Percentiles rank a stretch among this genome's conserved stretches.
These are phyloP conservation scores for Buceros bicornis DNA, from an alignment of 2,797 vertebrate genomes.

Conservation along the genomic window DNA sequence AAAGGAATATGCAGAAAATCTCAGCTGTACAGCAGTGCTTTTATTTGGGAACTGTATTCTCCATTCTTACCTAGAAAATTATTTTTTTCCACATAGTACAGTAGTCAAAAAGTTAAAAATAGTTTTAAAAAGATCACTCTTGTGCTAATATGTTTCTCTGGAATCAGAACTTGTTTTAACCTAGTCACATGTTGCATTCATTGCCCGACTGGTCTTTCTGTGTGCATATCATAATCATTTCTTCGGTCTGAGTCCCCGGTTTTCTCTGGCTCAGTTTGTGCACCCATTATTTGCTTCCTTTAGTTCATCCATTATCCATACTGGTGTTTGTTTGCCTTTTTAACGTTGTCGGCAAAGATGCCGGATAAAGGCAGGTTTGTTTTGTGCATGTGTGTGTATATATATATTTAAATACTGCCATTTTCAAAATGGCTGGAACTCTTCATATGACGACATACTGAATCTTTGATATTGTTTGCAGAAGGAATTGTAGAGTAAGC, in stretches of 20 bases:
- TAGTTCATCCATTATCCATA: not conserved
- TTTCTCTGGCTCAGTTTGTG: not conserved
- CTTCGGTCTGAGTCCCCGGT: not conserved
- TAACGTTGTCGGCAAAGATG: not conserved
- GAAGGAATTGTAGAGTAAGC: not conserved
- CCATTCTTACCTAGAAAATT: not conserved
- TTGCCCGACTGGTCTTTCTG: not conserved
- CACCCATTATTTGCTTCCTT: not conserved
- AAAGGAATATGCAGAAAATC: not conserved
- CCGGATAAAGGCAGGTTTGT: not conserved
- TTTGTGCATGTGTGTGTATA: not conserved
- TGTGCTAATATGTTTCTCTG: not conserved
- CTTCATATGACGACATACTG: not conserved
- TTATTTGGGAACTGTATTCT: not conserved
- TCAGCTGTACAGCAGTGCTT: not conserved
- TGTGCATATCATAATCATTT: not conserved
- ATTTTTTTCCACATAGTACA: accelerated
- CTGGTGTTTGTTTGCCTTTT: not conserved
- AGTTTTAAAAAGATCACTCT: not conserved
- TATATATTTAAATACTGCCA: not conserved
- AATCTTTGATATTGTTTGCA: not conserved
- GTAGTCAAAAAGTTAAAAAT: not conserved
- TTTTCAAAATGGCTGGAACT: not conserved
- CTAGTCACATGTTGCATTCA: not conserved
- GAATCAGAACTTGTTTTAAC: not conserved